Base-by-base conservation (phyloP, 2,888 invertebrate species). In the Oscheius sp. region DNA sequence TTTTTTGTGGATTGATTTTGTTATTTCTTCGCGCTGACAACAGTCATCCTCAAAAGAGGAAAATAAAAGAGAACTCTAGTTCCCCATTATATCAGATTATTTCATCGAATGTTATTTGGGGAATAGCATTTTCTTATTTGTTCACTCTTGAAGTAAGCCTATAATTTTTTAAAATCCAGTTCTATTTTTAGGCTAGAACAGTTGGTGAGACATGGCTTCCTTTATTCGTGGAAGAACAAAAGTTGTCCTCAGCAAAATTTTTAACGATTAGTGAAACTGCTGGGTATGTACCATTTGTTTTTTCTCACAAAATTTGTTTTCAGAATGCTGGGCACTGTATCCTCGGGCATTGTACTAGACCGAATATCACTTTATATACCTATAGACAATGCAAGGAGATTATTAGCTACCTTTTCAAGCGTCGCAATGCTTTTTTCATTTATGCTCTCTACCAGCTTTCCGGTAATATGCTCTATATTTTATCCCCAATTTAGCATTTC, bases 181-280 rank as follows among this genome's bases (percentile, higher is more conserved):
- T 29, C 2, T 52, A 35, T 25, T 52, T 68, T 41, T 73, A 81
- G 72, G 70, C 76, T 53, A 75, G 83, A 52, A 80, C 80, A 2
- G 77, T 82, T 41, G 71, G 74, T 18, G 83, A 83, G 49, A 79
- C 81, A 12, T 83, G 83, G 83, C 66, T 78, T 7, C 83, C 83
- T 5, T 16, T 83, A 25, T 79, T 61, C 6, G 13, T 63, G 6
- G 63, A 56, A 25, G 77, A 77, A 23, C 69, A 66, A 7, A 58
- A 76, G 7, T 52, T 77, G 21, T 71, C 78, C 0, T 59, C 80
- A 3, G 64, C 69, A 13, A 72, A 70, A 21, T 77, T 78, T 55
- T 76, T 76, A 55, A 55, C 76, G 46, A 55, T 75, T 23, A 79
- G 79, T 55, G 83, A 83, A 69, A 18, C 75, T 21, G 81, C 81